Evolutionary conservation across 2,888 invertebrate genomes (phyloP).

Genomic region (Ceratothoa steindachneri): DNA sequence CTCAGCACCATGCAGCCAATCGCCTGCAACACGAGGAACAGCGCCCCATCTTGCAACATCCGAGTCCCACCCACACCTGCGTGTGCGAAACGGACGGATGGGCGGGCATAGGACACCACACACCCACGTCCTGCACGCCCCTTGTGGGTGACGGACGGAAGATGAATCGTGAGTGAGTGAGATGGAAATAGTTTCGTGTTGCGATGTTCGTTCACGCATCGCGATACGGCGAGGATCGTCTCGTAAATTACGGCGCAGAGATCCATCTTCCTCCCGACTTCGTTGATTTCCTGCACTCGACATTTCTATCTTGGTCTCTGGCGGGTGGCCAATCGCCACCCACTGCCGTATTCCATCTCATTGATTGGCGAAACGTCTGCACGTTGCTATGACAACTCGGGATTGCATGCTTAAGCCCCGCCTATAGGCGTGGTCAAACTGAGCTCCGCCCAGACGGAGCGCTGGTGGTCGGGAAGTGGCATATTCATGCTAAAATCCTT

Average conservation of each 20-base stretch:
- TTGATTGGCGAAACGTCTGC: conserved; percentile 32
- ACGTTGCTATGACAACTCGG: conserved; percentile 38
- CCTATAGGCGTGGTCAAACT: conserved; percentile 33
- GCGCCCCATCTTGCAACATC: conserved; percentile 9
- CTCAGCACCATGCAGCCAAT: conserved; percentile 1
- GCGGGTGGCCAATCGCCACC: conserved; percentile 36
- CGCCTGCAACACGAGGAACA: background rate
- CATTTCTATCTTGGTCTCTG: conserved; percentile 42
- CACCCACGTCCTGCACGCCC: no score
- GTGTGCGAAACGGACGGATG: background rate
- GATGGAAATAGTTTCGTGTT: background rate
- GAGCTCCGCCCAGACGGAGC: conserved; percentile 35
- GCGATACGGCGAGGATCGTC: conserved; percentile 24
- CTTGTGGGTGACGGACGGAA: background rate
- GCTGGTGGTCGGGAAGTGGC: background rate
- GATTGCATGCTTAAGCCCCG: conserved; percentile 30
- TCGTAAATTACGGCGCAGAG: conserved; percentile 42
- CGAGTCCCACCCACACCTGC: background rate
- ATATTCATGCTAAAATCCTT: background rate
- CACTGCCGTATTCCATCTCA: conserved; percentile 16
- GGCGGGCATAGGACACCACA: no score
- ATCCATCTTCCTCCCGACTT: conserved; percentile 39
- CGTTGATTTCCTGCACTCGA: conserved; percentile 43
- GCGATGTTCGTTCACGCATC: conserved; percentile 6
- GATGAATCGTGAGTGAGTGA: conserved; percentile 3